Evolutionary conservation across 2,113 vertebrate species (phyloP), one percentile per base, ranked within the genome.

Genomic region (Cynoglossus semilaevis): DNA sequence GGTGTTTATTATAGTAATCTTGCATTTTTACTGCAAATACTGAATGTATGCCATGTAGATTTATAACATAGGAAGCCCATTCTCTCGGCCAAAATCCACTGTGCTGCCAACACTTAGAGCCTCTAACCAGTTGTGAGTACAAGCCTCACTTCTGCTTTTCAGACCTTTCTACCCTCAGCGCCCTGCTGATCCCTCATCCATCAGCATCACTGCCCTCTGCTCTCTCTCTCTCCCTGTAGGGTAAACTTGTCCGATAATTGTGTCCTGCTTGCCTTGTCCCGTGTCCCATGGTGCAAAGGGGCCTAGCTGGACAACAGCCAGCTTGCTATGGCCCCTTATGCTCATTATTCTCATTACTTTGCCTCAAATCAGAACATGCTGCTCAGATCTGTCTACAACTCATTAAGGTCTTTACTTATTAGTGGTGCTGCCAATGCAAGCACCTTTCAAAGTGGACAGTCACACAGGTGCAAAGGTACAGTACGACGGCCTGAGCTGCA

Each of bases 261-360:
- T 83, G 79, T 84, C 78, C 65, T 81, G 76, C 79, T 73, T 75
- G 85, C 58, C 75, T 88, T 87, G 86, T 88, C 86, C 88, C 58
- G 71, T 85, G 87, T 90, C 88, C 87, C 79, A 88, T 84, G 85
- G 87, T 85, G 86, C 84, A 68, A 58, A 73, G 74, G 81, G 87
- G 84, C 85, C 87, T 74, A 58, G 69, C 79, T 89, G 88, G 87
- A 89, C 57, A 55, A 68, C 59, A 84, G 88, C 86, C 87, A 90
- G 87, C 66, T 72, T 74, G 73, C 82, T 55, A 76, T 53, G 10
- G 66, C 67, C 70, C 82, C 72, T 58, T 65, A 71, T 72, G 82
- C 84, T 91, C 87, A 90, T 92, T 91, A 91, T 88, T 90, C 83
- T 91, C 88, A 90, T 91, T 90, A 90, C 77, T 53, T 85, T 51